phyloP scores from a whole-genome alignment of 2,888 invertebrate genomes.

The Drosophila meridiana region DNA sequence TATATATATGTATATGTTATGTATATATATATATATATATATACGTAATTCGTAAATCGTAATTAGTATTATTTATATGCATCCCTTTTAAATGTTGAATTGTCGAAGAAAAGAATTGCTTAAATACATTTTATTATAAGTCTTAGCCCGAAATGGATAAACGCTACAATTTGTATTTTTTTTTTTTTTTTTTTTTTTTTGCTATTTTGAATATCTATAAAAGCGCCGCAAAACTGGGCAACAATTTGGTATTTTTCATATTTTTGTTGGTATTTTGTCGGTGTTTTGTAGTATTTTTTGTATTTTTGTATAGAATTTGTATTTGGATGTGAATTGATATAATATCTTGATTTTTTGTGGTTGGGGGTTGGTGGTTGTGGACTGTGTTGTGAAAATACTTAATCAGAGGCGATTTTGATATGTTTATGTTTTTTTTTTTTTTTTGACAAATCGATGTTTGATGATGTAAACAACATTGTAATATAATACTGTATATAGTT shows the following conservation, averaged over 20 bases:
- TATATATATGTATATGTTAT: constrained; percentile 13
- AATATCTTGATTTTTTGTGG: not conserved
- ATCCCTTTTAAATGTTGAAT: constrained; percentile 25
- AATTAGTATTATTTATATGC: constrained; percentile 21
- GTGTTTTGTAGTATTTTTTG: not conserved
- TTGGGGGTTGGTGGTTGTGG: constrained; percentile 6
- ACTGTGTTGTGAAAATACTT: constrained; percentile 17
- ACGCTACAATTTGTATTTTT: constrained; percentile 12
- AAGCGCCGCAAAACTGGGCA: constrained; percentile 51
- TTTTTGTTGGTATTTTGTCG: not conserved
- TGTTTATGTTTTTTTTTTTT: constrained; percentile 46
- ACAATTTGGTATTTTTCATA: constrained; percentile 21
- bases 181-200: not conserved
- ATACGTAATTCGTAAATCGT: constrained; percentile 6
- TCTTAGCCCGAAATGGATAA: constrained; percentile 39
- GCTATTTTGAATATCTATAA: constrained; percentile 38
- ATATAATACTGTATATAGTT: constrained; percentile 20
- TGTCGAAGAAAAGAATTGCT: constrained; percentile 44
- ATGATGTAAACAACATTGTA: constrained; percentile 25
- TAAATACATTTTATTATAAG: constrained; percentile 42
- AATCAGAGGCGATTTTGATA: constrained; percentile 54
- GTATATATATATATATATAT: constrained; percentile 4
- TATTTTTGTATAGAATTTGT: not conserved
- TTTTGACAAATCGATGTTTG: constrained; percentile 34
- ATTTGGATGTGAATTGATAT: not conserved